Evolutionary conservation across 2,113 vertebrate genomes (phyloP).

Genomic region (Campylomormyrus tamandua): DNA sequence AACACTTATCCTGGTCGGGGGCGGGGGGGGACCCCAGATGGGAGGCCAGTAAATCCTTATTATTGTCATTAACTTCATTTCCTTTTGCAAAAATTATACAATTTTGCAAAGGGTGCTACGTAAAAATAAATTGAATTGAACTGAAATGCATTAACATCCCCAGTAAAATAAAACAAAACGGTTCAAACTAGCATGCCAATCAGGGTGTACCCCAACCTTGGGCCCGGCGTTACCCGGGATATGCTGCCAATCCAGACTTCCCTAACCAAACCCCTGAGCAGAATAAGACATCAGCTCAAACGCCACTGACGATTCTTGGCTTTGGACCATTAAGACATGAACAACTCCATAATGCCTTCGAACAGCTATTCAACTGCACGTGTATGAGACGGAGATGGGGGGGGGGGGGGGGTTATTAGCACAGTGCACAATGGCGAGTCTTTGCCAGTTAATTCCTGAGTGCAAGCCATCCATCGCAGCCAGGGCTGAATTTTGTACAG

Average conservation of each 20-base stretch:
- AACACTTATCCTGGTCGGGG: background rate
- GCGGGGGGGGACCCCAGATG: no score
- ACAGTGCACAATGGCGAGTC: background rate
- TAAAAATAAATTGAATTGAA: background rate
- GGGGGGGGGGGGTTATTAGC: background rate
- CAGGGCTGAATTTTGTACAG: background rate
- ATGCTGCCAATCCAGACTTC: background rate
- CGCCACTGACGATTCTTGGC: background rate
- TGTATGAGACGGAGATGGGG: background rate
- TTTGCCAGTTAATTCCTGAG: background rate
- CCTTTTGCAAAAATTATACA: background rate
- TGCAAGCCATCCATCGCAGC: background rate
- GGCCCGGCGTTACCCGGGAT: background rate
- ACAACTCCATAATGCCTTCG: background rate
- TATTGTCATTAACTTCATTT: background rate
- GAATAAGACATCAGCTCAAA: background rate
- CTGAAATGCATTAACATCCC: background rate
- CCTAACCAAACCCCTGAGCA: background rate
- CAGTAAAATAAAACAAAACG: background rate
- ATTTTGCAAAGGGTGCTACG: background rate
- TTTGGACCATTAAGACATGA: background rate
- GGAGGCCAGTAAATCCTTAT: background rate
- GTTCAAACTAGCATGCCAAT: background rate
- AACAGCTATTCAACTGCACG: background rate
- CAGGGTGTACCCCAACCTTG: background rate